Evolutionary conservation across 2,797 vertebrate species (phyloP), one percentile per base, ranked within the genome.

Genomic region (Clangula hyemalis): DNA sequence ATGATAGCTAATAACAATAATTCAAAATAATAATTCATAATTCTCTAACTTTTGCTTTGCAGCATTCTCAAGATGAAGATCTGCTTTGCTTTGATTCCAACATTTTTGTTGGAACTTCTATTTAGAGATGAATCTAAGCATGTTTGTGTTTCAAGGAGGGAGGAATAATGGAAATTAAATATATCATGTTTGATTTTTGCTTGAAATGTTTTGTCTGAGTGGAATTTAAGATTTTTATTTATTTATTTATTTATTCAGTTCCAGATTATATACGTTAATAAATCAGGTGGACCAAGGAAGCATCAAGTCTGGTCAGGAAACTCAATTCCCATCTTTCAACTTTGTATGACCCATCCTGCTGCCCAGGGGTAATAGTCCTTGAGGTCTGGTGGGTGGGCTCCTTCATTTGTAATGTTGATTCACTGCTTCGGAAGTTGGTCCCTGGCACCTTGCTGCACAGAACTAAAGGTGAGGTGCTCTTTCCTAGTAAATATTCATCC

Each of bases 71-170:
- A 34, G 81, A 60, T 13, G 51, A 84, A 95, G 30, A 6, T 87
- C 82, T 80, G 51, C 68, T 95, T 92, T 57, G n/a, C 77, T 94
- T 92, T 61, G 49, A 45, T 69, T 93, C 88, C 88, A 89, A 51
- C 45, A 13, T 85, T 87, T 83, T 85, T 83, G 36, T 34, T 78
- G 74, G 76, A 86, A 41, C 62, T 62, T 69, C 65, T 65, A 27
- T 84, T 90, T 73, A 51, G 58, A 69, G 49, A 58, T 81, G 66
- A 51, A 90, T n/a, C 56, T 82, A 75, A 84, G 72, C 0, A 8
- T 11, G 21, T 34, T 88, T 41, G 18, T 6, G 0, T 27, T 93
- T 85, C 86, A 70, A 56, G 80, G 51, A 82, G 56, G 61, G 38
- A 92, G 22, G 8, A 41, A 64, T 68, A 88, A 72, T 49, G 71